Evolutionary conservation across 1,140 invertebrate genomes (phyloP).

Genomic region (Listronotus bonariensis): DNA sequence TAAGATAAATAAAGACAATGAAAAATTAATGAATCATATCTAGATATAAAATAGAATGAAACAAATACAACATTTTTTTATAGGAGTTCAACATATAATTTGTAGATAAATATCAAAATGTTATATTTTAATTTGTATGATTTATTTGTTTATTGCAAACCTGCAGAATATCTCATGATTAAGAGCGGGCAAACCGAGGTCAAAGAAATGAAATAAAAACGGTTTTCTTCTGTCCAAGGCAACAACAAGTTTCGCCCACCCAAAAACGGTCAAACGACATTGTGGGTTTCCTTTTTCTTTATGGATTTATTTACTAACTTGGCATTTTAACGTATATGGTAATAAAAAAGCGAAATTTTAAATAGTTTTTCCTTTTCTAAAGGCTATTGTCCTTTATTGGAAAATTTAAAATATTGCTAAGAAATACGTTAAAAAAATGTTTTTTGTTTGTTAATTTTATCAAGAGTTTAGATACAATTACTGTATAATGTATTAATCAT

Average conservation of each 20-base stretch:
- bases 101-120: too few relatives aligned
- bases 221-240: slow-evolving; percentile 8
- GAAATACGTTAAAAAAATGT: too few relatives aligned
- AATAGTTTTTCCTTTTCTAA: not conserved
- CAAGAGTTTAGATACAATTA: too few relatives aligned
- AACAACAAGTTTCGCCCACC: slow-evolving; percentile 23
- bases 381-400: not conserved
- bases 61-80: too few relatives aligned
- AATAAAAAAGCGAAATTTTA: slow-evolving; percentile 1
- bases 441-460: too few relatives aligned
- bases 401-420: not conserved
- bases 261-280: slow-evolving; percentile 11
- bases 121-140: not conserved
- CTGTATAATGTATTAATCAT: too few relatives aligned
- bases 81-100: too few relatives aligned
- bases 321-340: slow-evolving; percentile 3
- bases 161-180: slow-evolving; percentile 4
- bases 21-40: too few relatives aligned
- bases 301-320: not conserved
- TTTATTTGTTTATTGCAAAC: not conserved
- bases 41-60: too few relatives aligned
- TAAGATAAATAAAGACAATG: too few relatives aligned
- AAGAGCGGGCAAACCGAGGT: slow-evolving; percentile 4
- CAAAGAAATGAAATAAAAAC: slow-evolving; percentile 16
- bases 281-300: slow-evolving; percentile 7